These are phyloP conservation scores for Synergus laeviventris DNA, from an alignment of 2,888 invertebrate species.

Conservation along the genomic window DNA sequence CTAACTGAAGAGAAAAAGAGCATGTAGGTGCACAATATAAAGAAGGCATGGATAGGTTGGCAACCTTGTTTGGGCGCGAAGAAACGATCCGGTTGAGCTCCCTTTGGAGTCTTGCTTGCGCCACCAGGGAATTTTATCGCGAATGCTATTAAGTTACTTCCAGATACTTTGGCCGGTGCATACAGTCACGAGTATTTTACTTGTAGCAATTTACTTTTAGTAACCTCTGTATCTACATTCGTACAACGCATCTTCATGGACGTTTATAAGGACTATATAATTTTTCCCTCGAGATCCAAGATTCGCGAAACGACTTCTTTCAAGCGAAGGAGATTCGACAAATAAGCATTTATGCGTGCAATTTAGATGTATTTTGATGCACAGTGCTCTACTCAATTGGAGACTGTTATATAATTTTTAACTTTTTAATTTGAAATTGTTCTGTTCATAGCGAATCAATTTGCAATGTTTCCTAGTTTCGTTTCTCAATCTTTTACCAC, in stretches of 20 bases:
- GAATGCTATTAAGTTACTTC: constrained; percentile 34
- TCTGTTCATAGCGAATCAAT: background rate
- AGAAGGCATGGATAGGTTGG: constrained; percentile 52
- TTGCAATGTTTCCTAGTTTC: background rate
- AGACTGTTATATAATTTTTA: too few species aligned
- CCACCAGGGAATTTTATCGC: constrained; percentile 35
- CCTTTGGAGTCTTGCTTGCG: constrained; percentile 47
- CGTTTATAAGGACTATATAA: constrained; percentile 10
- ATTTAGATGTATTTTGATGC: background rate
- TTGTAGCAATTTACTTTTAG: constrained; percentile 28
- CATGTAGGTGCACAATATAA: constrained; percentile 17
- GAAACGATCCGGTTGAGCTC: constrained; percentile 50
- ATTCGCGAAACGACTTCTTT: constrained; percentile 24
- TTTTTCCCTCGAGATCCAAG: constrained; percentile 18
- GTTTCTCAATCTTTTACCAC: background rate
- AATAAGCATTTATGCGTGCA: background rate
- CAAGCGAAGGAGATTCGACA: background rate
- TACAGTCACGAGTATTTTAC: constrained; percentile 30
- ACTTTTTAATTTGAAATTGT: too few species aligned
- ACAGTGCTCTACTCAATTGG: too few species aligned
- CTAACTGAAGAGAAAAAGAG: constrained; percentile 51
- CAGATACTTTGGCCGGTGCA: constrained; percentile 21
- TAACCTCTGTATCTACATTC: constrained; percentile 11
- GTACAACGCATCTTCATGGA: background rate
- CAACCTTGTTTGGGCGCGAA: constrained; percentile 55